A percentile compares a stretch with the other conserved stretches of the same genome.
Conservation (phyloP, 2,888 invertebrate species). For the Protophormia terraenovae region DNA sequence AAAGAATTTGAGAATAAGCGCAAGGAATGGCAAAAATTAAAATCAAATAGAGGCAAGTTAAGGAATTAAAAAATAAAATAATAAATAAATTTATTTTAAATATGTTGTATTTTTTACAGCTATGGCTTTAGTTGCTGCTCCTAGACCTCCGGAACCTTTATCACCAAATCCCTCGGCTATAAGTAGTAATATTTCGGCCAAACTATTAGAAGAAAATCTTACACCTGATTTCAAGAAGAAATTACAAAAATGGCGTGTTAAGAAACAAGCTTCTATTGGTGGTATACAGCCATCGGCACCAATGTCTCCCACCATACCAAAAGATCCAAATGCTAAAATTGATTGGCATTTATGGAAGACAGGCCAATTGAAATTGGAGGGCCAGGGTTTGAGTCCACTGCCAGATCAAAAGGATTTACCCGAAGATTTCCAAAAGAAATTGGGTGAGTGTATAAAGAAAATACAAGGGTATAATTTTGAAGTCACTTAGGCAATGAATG, state of each 20-base stretch:
- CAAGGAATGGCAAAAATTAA: slow-evolving; percentile 84
- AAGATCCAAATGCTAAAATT: slow-evolving; percentile 82
- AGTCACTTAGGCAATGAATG: too few species aligned
- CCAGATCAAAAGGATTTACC: slow-evolving; percentile 87
- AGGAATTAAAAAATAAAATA: neutral
- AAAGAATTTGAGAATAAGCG: slow-evolving; percentile 89
- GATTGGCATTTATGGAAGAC: slow-evolving; percentile 86
- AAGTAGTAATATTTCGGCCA: slow-evolving; percentile 76
- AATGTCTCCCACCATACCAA: slow-evolving; percentile 69
- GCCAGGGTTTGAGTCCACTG: slow-evolving; percentile 81
- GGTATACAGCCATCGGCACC: slow-evolving; percentile 70
- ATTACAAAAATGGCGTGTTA: slow-evolving; percentile 92
- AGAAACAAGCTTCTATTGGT: slow-evolving; percentile 74
- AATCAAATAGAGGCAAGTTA: slow-evolving; percentile 71
- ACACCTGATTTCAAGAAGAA: slow-evolving; percentile 92
- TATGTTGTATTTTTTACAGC: slow-evolving; percentile 59
- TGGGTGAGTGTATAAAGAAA: slow-evolving; percentile 82
- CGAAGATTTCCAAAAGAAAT: slow-evolving; percentile 91
- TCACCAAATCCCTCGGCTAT: slow-evolving; percentile 73
- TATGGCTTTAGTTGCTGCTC: slow-evolving; percentile 67
- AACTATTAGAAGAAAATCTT: slow-evolving; percentile 85
- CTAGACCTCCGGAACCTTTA: slow-evolving; percentile 74
- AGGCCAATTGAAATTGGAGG: slow-evolving; percentile 80
- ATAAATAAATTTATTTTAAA: neutral
- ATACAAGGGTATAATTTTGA: neutral